These are phyloP conservation scores for Peucedramus taeniatus DNA, from an alignment of 2,113 vertebrate genomes.

Conservation along the genomic window DNA sequence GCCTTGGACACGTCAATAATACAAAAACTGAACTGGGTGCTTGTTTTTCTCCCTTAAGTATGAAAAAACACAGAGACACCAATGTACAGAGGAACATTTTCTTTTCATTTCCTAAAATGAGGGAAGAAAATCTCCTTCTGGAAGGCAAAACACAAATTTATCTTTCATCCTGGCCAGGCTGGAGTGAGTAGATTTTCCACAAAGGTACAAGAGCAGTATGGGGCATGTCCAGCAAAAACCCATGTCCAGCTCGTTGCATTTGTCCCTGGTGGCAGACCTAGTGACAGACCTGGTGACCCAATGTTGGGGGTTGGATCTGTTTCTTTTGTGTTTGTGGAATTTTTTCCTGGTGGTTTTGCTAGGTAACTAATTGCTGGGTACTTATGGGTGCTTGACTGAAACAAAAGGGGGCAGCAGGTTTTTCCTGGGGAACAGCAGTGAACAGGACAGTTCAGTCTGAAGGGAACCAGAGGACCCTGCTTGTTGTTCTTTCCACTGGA, in stretches of 20 bases:
- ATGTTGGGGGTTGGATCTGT: no score
- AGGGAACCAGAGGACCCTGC: no score
- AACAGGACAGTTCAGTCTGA: no score
- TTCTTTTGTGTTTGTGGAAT: no score
- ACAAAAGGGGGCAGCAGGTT: no score
- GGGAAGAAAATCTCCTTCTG: not conserved
- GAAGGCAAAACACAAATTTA: not conserved
- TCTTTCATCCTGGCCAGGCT: not conserved
- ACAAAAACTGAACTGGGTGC: not conserved
- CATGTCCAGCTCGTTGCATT: fast-evolving
- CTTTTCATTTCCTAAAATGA: not conserved
- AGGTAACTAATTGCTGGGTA: no score
- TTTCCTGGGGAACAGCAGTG: no score
- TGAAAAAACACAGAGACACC: not conserved
- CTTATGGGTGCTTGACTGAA: no score
- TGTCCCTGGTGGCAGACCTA: not conserved
- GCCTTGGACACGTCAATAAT: not conserved
- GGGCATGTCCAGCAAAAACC: not conserved
- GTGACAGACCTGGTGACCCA: not conserved
- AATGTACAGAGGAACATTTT: not conserved
- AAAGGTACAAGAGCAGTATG: not conserved
- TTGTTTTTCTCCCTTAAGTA: not conserved
- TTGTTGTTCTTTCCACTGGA: no score
- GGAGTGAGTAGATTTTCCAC: not conserved
- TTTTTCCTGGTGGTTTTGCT: no score